Percentiles rank a stretch among this genome's conserved stretches.
phyloP scores from a whole-genome alignment of 2,888 invertebrate genomes.

The Apoderus coryli region DNA sequence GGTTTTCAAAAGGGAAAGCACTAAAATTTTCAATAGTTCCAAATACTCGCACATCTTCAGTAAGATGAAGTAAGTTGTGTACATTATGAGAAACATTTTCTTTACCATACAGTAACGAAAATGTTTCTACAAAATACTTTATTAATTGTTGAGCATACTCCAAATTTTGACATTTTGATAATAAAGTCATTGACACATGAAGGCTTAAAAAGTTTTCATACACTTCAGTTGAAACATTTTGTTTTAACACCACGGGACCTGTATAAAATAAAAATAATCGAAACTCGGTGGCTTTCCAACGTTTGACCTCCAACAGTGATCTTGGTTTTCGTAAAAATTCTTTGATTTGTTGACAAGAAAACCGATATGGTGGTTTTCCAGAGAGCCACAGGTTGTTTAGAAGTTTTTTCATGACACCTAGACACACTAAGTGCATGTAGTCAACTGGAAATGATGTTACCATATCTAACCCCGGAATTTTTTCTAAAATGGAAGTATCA shows the following conservation, averaged over 20 bases:
- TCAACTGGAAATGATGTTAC: slow-evolving; percentile 11
- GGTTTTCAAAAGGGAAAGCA: slow-evolving; percentile 11
- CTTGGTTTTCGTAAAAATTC: slow-evolving; percentile 13
- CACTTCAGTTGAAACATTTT: slow-evolving; percentile 5
- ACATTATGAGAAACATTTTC: slow-evolving; percentile 10
- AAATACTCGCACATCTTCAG: slow-evolving; percentile 8
- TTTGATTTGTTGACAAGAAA: background rate
- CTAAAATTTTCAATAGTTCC: slow-evolving; percentile 10
- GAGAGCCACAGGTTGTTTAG: slow-evolving; percentile 10
- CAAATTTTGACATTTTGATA: slow-evolving; percentile 3
- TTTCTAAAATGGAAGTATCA: slow-evolving; percentile 9
- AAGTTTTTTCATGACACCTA: slow-evolving; percentile 11
- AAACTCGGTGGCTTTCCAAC: slow-evolving; percentile 11
- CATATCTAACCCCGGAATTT: slow-evolving; percentile 10
- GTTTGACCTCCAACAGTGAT: slow-evolving; percentile 8
- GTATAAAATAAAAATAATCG: slow-evolving; percentile 11
- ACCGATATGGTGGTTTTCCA: slow-evolving; percentile 5
- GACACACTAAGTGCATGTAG: slow-evolving; percentile 12
- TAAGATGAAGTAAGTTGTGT: slow-evolving; percentile 10
- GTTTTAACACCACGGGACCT: slow-evolving; percentile 7
- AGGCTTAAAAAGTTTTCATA: slow-evolving; percentile 11
- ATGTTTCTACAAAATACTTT: slow-evolving; percentile 8
- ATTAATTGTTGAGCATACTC: slow-evolving; percentile 8
- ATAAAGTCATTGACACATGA: slow-evolving; percentile 8
- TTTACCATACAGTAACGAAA: slow-evolving; percentile 10